These are phyloP conservation scores for Brachionus rotundiformis DNA, from an alignment of 1,140 invertebrate species.

Conservation along the genomic window DNA sequence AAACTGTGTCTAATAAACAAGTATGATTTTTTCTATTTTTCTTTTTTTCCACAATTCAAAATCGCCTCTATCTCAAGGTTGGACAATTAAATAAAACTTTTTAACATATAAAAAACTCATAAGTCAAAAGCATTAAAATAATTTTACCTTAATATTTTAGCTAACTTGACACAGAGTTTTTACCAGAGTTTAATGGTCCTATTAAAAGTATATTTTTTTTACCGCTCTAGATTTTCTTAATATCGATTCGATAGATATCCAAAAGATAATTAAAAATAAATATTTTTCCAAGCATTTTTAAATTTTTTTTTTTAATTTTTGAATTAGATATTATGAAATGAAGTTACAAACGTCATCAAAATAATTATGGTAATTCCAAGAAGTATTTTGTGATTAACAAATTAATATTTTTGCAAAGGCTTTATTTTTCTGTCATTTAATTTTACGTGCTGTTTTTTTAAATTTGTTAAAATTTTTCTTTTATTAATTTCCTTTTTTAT, in stretches of 20 bases:
- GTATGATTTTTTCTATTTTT: too few species aligned
- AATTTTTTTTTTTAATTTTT: neutral
- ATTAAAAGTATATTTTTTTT: constrained; percentile 5
- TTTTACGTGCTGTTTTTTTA: too few species aligned
- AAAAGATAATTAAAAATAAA: neutral
- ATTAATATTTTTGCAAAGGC: neutral
- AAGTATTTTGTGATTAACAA: neutral
- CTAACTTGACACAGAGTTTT: constrained; percentile 46
- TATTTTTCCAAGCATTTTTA: neutral
- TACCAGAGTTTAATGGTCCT: constrained; percentile 4
- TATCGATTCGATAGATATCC: too few species aligned
- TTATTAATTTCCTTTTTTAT: too few species aligned
- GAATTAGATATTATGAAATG: neutral
- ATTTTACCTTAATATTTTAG: too few species aligned
- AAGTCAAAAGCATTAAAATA: neutral
- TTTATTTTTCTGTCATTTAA: too few species aligned
- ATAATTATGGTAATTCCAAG: neutral
- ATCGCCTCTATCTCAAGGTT: too few species aligned
- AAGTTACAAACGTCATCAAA: neutral
- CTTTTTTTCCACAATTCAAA: too few species aligned
- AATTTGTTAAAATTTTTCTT: too few species aligned
- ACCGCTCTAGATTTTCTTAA: neutral
- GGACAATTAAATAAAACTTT: too few species aligned
- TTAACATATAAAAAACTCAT: neutral
- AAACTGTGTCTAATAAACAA: too few species aligned